These are phyloP conservation scores for Protaetia brevitarsis DNA, from an alignment of 1,140 invertebrate genomes.

Conservation along the genomic window DNA sequence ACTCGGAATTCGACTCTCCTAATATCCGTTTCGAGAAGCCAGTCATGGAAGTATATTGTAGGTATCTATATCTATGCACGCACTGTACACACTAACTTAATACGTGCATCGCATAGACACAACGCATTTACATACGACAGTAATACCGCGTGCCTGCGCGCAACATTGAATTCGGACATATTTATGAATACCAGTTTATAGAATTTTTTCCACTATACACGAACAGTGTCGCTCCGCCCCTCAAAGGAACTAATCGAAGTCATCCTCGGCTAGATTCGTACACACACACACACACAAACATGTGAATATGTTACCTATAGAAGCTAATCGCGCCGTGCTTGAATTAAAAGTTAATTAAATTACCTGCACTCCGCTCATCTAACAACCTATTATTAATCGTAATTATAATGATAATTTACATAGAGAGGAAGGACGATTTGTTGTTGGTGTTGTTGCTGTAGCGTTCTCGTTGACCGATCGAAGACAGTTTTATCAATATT, in stretches of 20 bases:
- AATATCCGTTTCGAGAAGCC: no score
- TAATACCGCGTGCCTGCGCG: no score
- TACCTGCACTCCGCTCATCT: background rate
- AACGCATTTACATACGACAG: no score
- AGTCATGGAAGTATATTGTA: no score
- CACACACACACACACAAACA: background rate
- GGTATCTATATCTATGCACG: no score
- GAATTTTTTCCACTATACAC: background rate
- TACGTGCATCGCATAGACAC: no score
- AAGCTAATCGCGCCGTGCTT: no score
- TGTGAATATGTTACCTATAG: background rate
- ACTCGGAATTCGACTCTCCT: no score
- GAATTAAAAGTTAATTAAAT: constrained; percentile 15
- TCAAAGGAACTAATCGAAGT: background rate
- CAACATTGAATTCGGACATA: constrained; percentile 8
- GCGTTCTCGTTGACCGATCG: no score
- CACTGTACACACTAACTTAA: no score
- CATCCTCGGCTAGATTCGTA: background rate
- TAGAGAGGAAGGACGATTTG: background rate
- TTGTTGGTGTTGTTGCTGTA: no score
- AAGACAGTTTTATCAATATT: constrained; percentile 11
- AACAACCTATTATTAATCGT: background rate
- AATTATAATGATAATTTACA: constrained; percentile 8
- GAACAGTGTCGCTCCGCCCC: background rate
- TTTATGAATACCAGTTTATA: constrained; percentile 13